phyloP scores from a whole-genome alignment of 2,113 vertebrate genomes.

The Sula dactylatra region DNA sequence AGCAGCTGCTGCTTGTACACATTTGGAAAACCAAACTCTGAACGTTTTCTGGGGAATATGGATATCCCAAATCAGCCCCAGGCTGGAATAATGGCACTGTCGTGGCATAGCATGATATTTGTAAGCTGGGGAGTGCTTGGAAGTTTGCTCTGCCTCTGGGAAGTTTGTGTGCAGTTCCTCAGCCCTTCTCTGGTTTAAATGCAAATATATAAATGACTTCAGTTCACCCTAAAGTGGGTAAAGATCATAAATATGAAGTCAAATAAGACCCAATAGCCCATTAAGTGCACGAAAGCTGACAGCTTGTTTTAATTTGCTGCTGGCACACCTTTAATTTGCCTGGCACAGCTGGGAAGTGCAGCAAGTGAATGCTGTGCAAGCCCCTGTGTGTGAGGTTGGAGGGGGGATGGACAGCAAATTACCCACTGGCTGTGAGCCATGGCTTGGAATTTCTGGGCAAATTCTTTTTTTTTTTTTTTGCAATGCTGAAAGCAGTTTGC shows the following conservation, averaged over 20 bases:
- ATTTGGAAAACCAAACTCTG: not conserved
- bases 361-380: not conserved
- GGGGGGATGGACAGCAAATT: not conserved
- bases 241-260: not conserved
- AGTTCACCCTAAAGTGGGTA: not conserved
- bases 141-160: not conserved
- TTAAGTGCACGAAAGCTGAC: not conserved
- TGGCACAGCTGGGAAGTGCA: not conserved
- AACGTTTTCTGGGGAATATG: not conserved
- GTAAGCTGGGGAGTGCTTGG: not conserved
- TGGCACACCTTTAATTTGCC: not conserved
- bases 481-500: not conserved
- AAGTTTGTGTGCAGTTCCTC: not conserved
- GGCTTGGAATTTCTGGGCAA: not conserved
- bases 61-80: not conserved
- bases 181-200: not conserved
- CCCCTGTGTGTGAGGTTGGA: not conserved
- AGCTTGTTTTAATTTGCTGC: not conserved
- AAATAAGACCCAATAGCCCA: not conserved
- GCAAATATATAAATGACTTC: not conserved
- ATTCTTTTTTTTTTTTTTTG: not conserved
- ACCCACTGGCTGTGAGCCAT: not conserved
- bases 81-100: not conserved
- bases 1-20: not conserved
- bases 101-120: accelerated